Percentiles rank a stretch among this genome's conserved stretches.
Conservation (phyloP, 1,140 invertebrate species). For the Aculops lycopersici region DNA sequence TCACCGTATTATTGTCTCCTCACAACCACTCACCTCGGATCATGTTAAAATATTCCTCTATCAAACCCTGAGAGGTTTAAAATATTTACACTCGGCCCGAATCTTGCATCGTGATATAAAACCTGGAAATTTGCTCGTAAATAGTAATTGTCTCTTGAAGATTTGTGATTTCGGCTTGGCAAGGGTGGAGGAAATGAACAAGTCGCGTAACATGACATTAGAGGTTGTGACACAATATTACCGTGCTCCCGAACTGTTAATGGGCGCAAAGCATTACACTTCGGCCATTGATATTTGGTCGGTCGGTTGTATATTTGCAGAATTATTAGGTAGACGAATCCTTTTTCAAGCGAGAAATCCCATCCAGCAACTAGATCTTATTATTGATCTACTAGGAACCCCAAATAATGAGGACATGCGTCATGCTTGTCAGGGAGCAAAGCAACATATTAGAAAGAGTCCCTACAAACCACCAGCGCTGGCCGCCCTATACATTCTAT, state of each 20-base stretch:
- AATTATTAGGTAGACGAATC: conserved; percentile 67
- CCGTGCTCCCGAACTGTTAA: conserved; percentile 81
- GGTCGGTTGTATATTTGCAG: conserved; percentile 96
- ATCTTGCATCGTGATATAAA: conserved; percentile 96
- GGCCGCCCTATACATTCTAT: conserved; percentile 59
- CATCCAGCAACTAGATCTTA: conserved; percentile 78
- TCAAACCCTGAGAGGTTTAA: conserved; percentile 92
- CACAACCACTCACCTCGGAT: conserved; percentile 81
- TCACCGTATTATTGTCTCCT: conserved; percentile 98
- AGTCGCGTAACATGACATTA: conserved; percentile 79
- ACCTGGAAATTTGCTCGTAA: conserved; percentile 89
- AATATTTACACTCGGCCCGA: conserved; percentile 85
- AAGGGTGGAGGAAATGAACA: conserved; percentile 66
- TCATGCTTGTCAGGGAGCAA: conserved; percentile 74
- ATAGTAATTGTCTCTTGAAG: conserved; percentile 83
- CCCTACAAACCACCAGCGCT: conserved; percentile 57
- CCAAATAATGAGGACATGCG: conserved; percentile 67
- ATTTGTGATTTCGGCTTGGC: conserved; percentile 95
- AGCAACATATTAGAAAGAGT: conserved; percentile 58
- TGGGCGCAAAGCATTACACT: conserved; percentile 90
- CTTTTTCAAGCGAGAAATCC: conserved; percentile 85
- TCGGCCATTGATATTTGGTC: conserved; percentile 91
- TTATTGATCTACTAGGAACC: conserved; percentile 85
- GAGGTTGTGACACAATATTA: conserved; percentile 97
- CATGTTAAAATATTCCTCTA: conserved; percentile 99